A percentile compares a stretch with the other conserved stretches of the same genome.
Conservation (phyloP, 2,113 vertebrate species). For the Sapayoa aenigma region DNA sequence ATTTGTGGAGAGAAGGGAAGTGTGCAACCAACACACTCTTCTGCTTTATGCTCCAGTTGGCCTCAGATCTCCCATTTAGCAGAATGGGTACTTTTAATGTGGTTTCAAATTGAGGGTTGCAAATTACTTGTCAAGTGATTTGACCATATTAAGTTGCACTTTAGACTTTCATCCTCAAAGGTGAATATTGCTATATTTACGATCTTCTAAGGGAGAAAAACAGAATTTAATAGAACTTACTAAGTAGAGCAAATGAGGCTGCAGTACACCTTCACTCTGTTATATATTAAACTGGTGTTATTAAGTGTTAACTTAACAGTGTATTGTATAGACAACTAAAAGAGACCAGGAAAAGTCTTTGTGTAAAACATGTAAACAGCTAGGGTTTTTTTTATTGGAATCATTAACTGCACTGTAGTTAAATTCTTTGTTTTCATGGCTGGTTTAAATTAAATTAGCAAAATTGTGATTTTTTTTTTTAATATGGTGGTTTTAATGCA, state of each 20-base stretch:
- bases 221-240: conserved; percentile 63
- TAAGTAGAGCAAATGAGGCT: conserved; percentile 65
- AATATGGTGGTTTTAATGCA: background rate
- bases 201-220: conserved; percentile 27
- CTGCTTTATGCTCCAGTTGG: background rate
- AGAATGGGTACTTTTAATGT: background rate
- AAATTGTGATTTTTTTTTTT: background rate
- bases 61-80: background rate
- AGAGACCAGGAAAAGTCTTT: conserved; percentile 22
- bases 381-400: conserved; percentile 37
- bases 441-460: conserved; percentile 31
- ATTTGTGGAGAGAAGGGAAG: background rate
- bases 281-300: conserved; percentile 78
- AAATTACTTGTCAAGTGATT: background rate
- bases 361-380: conserved; percentile 48
- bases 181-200: conserved; percentile 37
- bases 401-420: conserved; percentile 66
- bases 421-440: background rate
- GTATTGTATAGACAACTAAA: conserved; percentile 52
- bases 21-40: background rate
- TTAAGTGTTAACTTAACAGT: conserved; percentile 78
- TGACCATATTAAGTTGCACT: background rate
- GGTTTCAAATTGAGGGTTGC: background rate
- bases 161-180: conserved; percentile 15
- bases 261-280: conserved; percentile 45